phyloP scores from a whole-genome alignment of 2,113 vertebrate species.

The Rhinopomastus cyanomelas region DNA sequence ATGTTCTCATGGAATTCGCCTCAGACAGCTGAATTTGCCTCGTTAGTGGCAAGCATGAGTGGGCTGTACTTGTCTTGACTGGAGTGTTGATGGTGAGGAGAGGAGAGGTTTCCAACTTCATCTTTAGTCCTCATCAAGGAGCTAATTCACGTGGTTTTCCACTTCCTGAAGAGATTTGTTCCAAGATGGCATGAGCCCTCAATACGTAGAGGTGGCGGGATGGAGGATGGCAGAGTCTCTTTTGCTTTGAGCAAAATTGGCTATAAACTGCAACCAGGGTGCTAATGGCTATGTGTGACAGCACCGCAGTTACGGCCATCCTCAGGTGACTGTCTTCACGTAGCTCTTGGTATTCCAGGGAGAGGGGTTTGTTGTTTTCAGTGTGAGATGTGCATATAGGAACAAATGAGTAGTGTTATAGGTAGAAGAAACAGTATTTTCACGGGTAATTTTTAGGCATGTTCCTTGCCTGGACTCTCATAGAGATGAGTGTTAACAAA shows the following conservation, averaged over 20 bases:
- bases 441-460: background rate
- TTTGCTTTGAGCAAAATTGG: background rate
- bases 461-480: background rate
- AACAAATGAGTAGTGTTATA: background rate
- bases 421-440: background rate
- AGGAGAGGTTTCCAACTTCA: background rate
- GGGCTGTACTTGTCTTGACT: background rate
- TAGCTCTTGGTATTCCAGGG: fast-evolving
- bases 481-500: background rate
- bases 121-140: fast-evolving
- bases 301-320: fast-evolving
- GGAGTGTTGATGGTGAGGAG: background rate
- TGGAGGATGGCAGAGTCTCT: background rate
- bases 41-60: fast-evolving
- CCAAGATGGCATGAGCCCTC: background rate
- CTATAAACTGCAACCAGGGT: background rate
- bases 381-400: background rate
- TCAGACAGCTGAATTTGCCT: background rate
- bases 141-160: background rate
- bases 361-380: background rate
- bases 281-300: background rate
- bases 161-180: background rate
- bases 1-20: fast-evolving
- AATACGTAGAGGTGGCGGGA: background rate
- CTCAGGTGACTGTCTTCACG: background rate